These are phyloP conservation scores for Leptoclinus maculatus DNA, from an alignment of 2,797 vertebrate species.

Conservation along the genomic window DNA sequence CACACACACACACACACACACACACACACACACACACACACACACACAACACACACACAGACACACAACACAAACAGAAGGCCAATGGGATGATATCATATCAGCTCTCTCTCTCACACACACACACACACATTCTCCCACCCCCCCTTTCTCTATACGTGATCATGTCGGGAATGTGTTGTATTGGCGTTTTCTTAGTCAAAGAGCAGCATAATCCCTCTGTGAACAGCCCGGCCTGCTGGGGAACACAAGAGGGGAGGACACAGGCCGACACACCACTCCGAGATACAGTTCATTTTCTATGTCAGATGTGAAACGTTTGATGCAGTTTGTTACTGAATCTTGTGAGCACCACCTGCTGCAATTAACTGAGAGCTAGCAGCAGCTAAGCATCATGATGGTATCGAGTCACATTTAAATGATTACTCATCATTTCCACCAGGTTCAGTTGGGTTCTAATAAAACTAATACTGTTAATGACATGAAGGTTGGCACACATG, in stretches of 20 bases:
- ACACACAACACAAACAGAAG: conserved; percentile 58
- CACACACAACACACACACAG: conserved; percentile 13
- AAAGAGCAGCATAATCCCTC: conserved; percentile 82
- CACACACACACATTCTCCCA: conserved; percentile 42
- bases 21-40: conserved; percentile 17
- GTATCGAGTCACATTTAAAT: conserved; percentile 11
- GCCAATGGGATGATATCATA: conserved; percentile 84
- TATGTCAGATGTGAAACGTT: conserved; percentile 14
- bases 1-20: conserved; percentile 4
- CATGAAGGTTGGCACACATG: neutral
- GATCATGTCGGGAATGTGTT: conserved; percentile 84
- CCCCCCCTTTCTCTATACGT: conserved; percentile 64
- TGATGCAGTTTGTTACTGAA: conserved; percentile 25
- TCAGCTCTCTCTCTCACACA: conserved; percentile 47
- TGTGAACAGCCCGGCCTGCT: conserved; percentile 71
- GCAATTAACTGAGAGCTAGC: neutral
- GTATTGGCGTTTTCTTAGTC: conserved; percentile 81
- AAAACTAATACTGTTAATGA: neutral
- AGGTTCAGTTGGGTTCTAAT: neutral
- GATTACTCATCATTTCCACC: neutral
- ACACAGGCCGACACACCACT: conserved; percentile 28
- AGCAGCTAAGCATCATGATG: neutral
- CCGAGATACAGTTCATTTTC: conserved; percentile 15
- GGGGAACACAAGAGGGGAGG: conserved; percentile 66
- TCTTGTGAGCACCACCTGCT: conserved; percentile 2